Percentiles rank a stretch among this genome's conserved stretches.
Conservation (phyloP, 2,797 vertebrate genomes). For the Syncerus caffer region DNA sequence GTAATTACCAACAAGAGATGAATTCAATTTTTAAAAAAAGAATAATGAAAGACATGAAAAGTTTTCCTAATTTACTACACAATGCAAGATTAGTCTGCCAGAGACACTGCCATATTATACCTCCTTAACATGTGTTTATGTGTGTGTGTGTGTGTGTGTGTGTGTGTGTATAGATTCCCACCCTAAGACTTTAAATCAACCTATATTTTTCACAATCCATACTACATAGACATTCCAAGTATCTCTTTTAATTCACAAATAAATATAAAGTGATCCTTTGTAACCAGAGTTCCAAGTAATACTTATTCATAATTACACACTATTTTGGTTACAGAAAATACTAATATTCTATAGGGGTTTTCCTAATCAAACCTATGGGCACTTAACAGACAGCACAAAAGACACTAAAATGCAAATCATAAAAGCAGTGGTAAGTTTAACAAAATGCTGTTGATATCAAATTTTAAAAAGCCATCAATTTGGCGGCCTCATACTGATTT, state of each 20-base stretch:
- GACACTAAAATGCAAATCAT: slow-evolving; percentile 18
- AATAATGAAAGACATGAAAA: slow-evolving; percentile 68
- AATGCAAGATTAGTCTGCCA: slow-evolving; percentile 68
- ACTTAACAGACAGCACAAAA: slow-evolving; percentile 56
- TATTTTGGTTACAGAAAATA: slow-evolving; percentile 8
- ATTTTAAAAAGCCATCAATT: slow-evolving; percentile 76
- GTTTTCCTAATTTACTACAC: slow-evolving; percentile 68
- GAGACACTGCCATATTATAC: slow-evolving; percentile 34
- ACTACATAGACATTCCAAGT: background rate
- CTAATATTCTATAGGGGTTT: background rate
- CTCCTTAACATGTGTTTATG: background rate
- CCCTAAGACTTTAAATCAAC: background rate
- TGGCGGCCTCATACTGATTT: slow-evolving; percentile 55
- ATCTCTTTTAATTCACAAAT: slow-evolving; percentile 19
- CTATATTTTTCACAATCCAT: slow-evolving; percentile 56
- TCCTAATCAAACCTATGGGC: background rate
- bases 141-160: background rate
- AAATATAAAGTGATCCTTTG: background rate
- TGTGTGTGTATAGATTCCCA: background rate
- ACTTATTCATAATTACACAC: slow-evolving; percentile 2
- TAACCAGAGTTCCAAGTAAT: background rate
- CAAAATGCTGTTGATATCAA: slow-evolving; percentile 82
- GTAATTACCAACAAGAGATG: slow-evolving; percentile 73
- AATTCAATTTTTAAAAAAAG: slow-evolving; percentile 72
- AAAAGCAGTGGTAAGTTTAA: slow-evolving; percentile 74